phyloP scores from a whole-genome alignment of 2,888 invertebrate genomes.

The Adelphocoris suturalis region DNA sequence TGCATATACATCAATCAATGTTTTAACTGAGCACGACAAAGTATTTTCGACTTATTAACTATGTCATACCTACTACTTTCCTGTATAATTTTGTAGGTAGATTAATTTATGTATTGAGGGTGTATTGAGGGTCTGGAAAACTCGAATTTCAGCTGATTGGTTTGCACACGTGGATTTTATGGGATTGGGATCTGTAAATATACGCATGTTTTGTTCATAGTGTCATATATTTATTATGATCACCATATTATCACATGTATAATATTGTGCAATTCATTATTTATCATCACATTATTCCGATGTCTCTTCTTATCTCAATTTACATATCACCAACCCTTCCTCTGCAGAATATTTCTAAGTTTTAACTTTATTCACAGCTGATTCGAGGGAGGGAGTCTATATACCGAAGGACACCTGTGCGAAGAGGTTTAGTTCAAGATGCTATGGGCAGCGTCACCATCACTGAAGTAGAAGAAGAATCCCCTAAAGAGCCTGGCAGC shows the following conservation, averaged over 20 bases:
- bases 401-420: conserved; percentile 74
- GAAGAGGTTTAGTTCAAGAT: conserved; percentile 80
- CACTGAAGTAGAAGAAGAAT: conserved; percentile 75
- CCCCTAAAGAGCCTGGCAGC: conserved; percentile 67
- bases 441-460: conserved; percentile 83
- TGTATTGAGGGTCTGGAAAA: no score
- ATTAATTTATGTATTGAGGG: no score
- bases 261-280: background rate
- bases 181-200: background rate
- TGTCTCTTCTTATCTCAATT: background rate
- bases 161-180: background rate
- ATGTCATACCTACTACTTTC: no score
- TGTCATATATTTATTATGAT: background rate
- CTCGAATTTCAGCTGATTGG: no score
- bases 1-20: no score
- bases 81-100: no score
- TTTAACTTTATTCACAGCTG: conserved; percentile 79
- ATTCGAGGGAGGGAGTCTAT: conserved; percentile 81
- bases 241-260: background rate
- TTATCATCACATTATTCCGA: background rate
- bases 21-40: no score
- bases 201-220: background rate
- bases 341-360: background rate
- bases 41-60: no score
- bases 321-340: background rate